Percentiles rank a stretch among this genome's conserved stretches.
Conservation (phyloP, 2,888 invertebrate genomes). For the Macrosiphum euphorbiae region DNA sequence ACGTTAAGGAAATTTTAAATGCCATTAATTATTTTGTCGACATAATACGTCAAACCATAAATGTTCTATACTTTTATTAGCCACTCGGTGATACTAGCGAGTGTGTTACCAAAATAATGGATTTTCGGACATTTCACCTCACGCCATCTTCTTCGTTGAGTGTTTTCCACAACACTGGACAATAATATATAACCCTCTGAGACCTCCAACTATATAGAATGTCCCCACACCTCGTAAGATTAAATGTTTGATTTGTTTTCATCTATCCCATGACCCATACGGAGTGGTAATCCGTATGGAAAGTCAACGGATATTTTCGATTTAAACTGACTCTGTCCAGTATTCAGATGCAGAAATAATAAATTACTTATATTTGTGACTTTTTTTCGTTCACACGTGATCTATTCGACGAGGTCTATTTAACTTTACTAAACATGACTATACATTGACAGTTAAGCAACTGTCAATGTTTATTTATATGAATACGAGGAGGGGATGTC, state of each 20-base stretch:
- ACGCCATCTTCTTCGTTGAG: neutral
- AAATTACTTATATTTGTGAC: neutral
- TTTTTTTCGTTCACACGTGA: neutral
- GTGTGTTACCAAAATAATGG: conserved; percentile 2
- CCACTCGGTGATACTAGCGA: neutral
- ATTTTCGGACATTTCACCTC: neutral
- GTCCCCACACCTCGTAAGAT: neutral
- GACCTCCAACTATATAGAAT: neutral
- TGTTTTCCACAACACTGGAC: neutral
- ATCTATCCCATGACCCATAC: neutral
- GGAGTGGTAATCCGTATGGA: neutral
- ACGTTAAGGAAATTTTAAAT: neutral
- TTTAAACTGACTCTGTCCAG: neutral
- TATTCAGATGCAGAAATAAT: neutral
- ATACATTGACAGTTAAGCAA: neutral
- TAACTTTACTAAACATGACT: neutral
- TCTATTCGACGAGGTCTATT: neutral
- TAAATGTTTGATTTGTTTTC: neutral
- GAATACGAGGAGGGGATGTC: neutral
- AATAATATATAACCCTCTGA: neutral
- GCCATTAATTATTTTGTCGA: neutral
- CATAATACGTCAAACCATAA: neutral
- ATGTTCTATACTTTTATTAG: neutral
- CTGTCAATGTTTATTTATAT: neutral
- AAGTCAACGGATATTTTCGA: neutral